Percentiles rank a stretch among this genome's conserved stretches.
Conservation (phyloP, 2,113 vertebrate genomes). For the Riparia riparia region DNA sequence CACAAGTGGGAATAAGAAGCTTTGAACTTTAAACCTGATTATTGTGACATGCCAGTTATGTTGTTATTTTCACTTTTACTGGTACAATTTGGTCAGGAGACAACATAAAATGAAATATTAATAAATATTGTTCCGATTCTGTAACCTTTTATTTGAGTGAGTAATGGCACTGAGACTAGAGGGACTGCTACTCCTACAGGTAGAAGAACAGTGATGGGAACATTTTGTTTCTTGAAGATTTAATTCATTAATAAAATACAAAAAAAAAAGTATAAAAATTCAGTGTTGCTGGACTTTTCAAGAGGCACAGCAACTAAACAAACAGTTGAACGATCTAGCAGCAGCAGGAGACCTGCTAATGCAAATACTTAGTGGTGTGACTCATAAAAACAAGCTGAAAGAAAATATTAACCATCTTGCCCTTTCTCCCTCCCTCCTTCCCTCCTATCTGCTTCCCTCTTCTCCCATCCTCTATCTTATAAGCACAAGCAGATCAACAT, state of each 20-base stretch:
- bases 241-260: neutral
- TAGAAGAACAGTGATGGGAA: neutral
- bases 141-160: neutral
- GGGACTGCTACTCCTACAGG: neutral
- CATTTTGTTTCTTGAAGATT: neutral
- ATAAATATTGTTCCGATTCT: neutral
- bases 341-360: conserved; percentile 66
- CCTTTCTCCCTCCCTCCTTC: neutral
- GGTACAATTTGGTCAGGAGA: neutral
- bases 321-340: conserved; percentile 56
- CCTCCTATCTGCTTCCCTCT: neutral
- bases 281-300: conserved; percentile 7
- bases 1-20: neutral
- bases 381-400: conserved; percentile 70
- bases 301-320: conserved; percentile 50
- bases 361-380: conserved; percentile 66
- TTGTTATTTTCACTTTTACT: conserved; percentile 2
- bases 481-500: conserved; percentile 6
- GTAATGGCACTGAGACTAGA: neutral
- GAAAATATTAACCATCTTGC: conserved; percentile 57
- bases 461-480: neutral
- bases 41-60: neutral
- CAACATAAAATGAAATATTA: neutral
- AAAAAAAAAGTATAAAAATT: neutral
- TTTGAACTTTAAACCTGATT: neutral